Percentiles rank a stretch among this genome's conserved stretches.
Conservation (phyloP, 1,140 invertebrate species). For the Dendrolimus kikuchii region DNA sequence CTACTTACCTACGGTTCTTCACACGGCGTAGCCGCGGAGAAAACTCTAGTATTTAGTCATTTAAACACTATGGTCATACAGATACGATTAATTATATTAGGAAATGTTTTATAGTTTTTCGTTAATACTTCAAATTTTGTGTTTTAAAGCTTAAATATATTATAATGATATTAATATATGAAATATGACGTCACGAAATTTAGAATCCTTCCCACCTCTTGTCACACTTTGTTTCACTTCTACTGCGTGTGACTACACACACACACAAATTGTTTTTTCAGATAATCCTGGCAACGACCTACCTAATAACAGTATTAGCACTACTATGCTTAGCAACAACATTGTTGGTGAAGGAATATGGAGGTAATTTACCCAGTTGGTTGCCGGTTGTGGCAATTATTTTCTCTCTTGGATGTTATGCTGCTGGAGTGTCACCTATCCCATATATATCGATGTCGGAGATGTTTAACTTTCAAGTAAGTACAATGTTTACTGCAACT, state of each 20-base stretch:
- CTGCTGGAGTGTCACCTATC: slow-evolving; percentile 22
- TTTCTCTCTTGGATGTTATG: slow-evolving; percentile 14
- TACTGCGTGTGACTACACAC: background rate
- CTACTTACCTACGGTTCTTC: no score
- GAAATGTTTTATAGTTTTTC: no score
- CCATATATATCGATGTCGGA: slow-evolving; percentile 30
- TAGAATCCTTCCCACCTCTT: no score
- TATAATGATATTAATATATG: no score
- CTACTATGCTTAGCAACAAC: slow-evolving; percentile 11
- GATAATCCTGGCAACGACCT: slow-evolving; percentile 16
- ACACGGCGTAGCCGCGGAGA: no score
- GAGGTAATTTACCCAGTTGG: slow-evolving; percentile 14
- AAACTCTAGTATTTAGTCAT: no score
- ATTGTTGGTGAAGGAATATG: slow-evolving; percentile 9
- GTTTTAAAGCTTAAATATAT: no score
- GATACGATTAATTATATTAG: no score
- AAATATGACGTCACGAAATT: no score
- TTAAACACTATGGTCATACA: no score
- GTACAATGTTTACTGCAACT: slow-evolving; percentile 14
- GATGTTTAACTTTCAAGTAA: slow-evolving; percentile 38
- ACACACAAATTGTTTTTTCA: slow-evolving; percentile 13
- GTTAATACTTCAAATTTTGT: no score
- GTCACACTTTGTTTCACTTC: no score
- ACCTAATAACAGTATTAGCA: slow-evolving; percentile 12
- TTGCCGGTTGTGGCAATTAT: slow-evolving; percentile 18